Conservation (phyloP, 2,888 invertebrate species). For the Lumbricus terrestris region DNA sequence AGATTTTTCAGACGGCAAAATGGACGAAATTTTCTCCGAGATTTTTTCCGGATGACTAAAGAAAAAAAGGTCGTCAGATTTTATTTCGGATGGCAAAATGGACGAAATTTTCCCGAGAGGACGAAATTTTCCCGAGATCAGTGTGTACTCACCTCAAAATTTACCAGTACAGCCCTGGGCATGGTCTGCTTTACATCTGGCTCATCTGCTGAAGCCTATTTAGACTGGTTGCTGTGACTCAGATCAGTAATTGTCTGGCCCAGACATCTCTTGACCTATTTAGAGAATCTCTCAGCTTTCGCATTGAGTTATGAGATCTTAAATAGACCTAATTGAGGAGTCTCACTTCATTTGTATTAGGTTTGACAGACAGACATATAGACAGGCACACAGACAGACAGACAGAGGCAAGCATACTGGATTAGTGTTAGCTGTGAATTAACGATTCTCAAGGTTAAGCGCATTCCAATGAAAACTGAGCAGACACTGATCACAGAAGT, state of each 20-base stretch:
- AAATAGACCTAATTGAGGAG: no score
- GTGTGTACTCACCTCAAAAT: no score
- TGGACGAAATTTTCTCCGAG: no score
- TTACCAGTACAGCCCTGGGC: no score
- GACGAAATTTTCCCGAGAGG: no score
- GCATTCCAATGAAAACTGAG: not conserved
- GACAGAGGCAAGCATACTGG: not conserved
- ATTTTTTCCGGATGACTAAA: no score
- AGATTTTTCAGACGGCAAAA: no score
- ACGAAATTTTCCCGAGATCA: no score
- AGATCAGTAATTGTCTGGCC: not conserved
- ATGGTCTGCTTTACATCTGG: not conserved
- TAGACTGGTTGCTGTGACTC: not conserved
- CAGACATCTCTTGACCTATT: not conserved
- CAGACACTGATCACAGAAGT: not conserved
- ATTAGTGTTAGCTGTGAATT: not conserved
- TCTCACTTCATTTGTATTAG: not conserved
- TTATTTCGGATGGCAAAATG: no score
- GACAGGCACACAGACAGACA: not conserved
- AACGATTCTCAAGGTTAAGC: not conserved
- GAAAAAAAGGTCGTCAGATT: no score
- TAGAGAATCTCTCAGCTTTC: not conserved
- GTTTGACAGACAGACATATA: not conserved
- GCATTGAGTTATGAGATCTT: not conserved
- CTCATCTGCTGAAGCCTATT: not conserved